Evolutionary conservation across 2,797 vertebrate species (phyloP), one percentile per base, ranked within the genome.

Genomic region (Aeoliscus strigatus): DNA sequence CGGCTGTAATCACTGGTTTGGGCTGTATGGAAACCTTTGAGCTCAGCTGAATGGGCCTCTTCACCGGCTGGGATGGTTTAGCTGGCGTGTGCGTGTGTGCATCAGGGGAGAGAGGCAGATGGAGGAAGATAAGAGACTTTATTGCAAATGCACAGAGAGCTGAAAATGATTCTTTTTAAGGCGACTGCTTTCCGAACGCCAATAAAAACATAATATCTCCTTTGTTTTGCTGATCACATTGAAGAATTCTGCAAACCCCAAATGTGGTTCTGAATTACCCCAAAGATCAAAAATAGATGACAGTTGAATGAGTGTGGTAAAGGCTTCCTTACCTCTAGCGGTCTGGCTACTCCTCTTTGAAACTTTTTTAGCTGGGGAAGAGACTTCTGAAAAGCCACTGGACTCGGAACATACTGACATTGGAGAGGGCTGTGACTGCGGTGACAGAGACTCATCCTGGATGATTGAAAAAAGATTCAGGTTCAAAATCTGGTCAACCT

Each of bases 1-100:
- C 60, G 12, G 91, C 85, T 42, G 91, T 90, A 55, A 97, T 86
- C 51, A 94, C 72, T 0, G 89, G 91, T 68, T 90, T 94, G 24
- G 92, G 94, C 36, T 96, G 92, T 82, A 96, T 90, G 34, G 86
- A 90, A 70, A 94, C 84, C 69, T 90, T 95, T 4, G 90, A 86
- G 7, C 50, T 80, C 8, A 81, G 57, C 60, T 87, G 90, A 70
- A 87, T 84, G 14, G 87, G 89, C 41, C 80, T 92, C 75, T 91
- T 96, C 34, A 73, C 26, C 21, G 73, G 81, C 53, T 67, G 81
- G 0, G 14, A 44, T 51, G 81, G 74, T 75, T 81, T 90, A 60
- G 65, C 92, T 93, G 65, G 2, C 9, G 34, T 16, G 14, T 9
- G 14, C 27, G 39, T n/a, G 32, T 37, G 29, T 17, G 33, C 24